Evolutionary conservation across 2,888 invertebrate genomes (phyloP).

Genomic region (Chymomyza procnemis): DNA sequence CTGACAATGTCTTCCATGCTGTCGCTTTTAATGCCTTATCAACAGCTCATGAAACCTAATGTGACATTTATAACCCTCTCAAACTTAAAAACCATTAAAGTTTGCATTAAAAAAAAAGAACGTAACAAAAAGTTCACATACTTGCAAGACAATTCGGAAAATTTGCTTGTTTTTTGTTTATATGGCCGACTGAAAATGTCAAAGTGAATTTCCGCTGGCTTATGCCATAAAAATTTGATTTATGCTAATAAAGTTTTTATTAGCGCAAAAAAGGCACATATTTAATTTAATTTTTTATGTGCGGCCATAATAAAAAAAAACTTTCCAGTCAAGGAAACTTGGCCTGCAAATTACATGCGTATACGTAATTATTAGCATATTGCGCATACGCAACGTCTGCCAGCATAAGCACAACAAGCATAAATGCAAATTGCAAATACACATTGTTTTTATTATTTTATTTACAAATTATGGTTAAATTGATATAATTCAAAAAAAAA

Average conservation of each 20-base stretch:
- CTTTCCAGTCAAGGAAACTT: background rate
- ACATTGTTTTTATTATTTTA: background rate
- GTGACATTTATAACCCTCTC: background rate
- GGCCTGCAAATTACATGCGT: background rate
- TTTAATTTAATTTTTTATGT: background rate
- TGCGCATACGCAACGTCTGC: background rate
- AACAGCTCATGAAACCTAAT: background rate
- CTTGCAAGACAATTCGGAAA: background rate
- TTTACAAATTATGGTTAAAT: background rate
- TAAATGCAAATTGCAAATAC: background rate
- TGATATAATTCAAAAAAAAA: background rate
- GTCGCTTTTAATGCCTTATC: no score
- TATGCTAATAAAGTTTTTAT: slow-evolving; percentile 46
- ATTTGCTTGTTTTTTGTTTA: background rate
- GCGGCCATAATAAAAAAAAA: background rate
- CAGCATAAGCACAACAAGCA: background rate
- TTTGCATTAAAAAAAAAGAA: background rate
- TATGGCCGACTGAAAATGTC: slow-evolving; percentile 23
- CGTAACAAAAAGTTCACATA: no score
- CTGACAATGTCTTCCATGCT: background rate
- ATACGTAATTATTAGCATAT: background rate
- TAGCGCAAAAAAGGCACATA: slow-evolving; percentile 9
- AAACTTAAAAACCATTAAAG: background rate
- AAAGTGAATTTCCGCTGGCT: slow-evolving; percentile 21
- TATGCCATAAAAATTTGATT: slow-evolving; percentile 42